Base-by-base conservation (phyloP, 2,797 vertebrate species). In the Aldrovandia affinis region DNA sequence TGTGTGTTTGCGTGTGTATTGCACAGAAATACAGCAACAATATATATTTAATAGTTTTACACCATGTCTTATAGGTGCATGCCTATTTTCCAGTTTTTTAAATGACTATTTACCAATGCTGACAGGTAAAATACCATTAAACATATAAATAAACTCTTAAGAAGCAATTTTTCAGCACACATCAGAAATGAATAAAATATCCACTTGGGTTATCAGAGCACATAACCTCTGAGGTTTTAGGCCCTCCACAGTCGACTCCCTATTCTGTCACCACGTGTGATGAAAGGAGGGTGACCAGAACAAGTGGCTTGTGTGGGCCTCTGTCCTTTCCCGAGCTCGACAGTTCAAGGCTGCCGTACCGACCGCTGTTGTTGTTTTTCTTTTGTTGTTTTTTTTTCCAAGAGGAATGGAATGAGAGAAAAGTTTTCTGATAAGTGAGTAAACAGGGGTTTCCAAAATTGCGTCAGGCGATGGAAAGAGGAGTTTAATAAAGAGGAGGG, bases 401-500 rank as follows among this genome's bases (percentile, higher is more conserved):
- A 30, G 84, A 88, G 88, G 82, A 63, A 25, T 85, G 89, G 89
- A 83, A 89, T 89, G 83, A 70, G 39, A 55, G 68, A n/a, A 63
- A 52, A 75, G 80, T 22, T 47, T 36, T 39, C n/a, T 42, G 63
- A 81, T 81, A 22, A 70, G 83, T 75, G 83, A 61, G 65, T 91
- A 91, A 91, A 89, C 82, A 82, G 88, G 85, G 59, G 89, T 89
- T 88, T 89, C 91, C 88, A 39, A 88, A 91, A 90, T 91, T 85
- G 86, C 90, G 85, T 89, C 84, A 92, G 84, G 28, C 94, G 96
- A 94, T 95, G 93, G 93, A 95, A 95, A 92, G n/a, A n/a, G 90
- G 93, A 84, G 63, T 33, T 96, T 96, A 97, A 96, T 96, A 95
- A 95, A 95, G 90, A 93, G n/a, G n/a, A n/a, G 90, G 86, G 91